Evolutionary conservation across 1,140 invertebrate genomes (phyloP), one percentile per base, ranked within the genome.

Genomic region (Dinothrombium tinctorium): DNA sequence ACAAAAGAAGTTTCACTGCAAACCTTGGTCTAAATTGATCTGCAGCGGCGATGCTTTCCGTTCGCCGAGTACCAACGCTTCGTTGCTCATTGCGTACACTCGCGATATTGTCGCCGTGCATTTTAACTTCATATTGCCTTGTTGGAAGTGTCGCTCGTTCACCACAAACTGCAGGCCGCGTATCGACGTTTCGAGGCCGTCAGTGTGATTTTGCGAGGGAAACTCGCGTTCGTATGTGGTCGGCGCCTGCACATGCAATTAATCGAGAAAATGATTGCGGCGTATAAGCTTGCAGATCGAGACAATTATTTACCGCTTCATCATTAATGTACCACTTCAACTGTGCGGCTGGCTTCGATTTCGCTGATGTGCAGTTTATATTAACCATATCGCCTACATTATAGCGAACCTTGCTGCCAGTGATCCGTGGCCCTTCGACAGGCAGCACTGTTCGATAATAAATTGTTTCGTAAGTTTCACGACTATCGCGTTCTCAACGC

Each of bases 81-180:
- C n/a, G 17, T 5, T 35, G 20, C 17, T 20, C 33, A 72, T 66
- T 64, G 69, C 74, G 57, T 82, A 82, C 0, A 81, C 66, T 1
- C 72, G 72, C 2, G 74, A 75, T 11, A 56, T 51, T 8, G 54
- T 54, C 2, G 55, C 51, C 1, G 52, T 54, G 36, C 54, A 55
- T 40, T 51, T 53, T 22, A 56, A 43, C 33, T 50, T 49, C 47
- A 56, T 51, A 17, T 48, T 37, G 21, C 53, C 54, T 37, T 47
- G 42, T 25, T 33, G 45, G 40, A 56, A 55, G 32, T 55, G 53
- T 19, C 46, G 44, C 12, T 48, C 45, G 26, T 50, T 50, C n/a
- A 55, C 45, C 6, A 48, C 44, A 41, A 56, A 54, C 26, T 45
- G 51, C 22, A 56, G 35, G 12, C 49, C 48, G 24, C 54, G 31